Percentiles rank a stretch among this genome's conserved stretches.
phyloP scores from a whole-genome alignment of 2,888 invertebrate genomes.

The Reticulitermes lucifugus region DNA sequence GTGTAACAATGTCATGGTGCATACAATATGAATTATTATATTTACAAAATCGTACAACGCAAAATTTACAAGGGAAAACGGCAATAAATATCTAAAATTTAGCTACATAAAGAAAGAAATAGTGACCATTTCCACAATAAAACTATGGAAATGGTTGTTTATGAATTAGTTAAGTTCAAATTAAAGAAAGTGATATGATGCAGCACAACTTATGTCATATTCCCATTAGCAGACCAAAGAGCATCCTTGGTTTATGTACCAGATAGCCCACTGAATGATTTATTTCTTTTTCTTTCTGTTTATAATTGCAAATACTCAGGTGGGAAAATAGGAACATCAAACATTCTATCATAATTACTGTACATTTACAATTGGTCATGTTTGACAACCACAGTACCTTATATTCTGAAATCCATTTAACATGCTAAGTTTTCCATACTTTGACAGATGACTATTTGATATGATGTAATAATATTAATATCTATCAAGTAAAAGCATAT shows the following conservation, averaged over 20 bases:
- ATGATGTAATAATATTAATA: slow-evolving; percentile 30
- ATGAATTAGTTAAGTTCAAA: slow-evolving; percentile 13
- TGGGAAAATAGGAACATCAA: slow-evolving; percentile 48
- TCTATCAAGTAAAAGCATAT: slow-evolving; percentile 36
- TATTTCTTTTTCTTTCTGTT: neutral
- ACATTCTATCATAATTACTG: slow-evolving; percentile 38
- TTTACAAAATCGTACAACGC: slow-evolving; percentile 66
- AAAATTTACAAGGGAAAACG: slow-evolving; percentile 62
- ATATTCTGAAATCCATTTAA: slow-evolving; percentile 23
- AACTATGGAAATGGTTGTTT: slow-evolving; percentile 39
- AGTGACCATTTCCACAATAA: slow-evolving; percentile 40
- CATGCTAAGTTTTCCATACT: slow-evolving; percentile 8
- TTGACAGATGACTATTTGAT: slow-evolving; percentile 43
- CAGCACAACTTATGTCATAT: slow-evolving; percentile 2
- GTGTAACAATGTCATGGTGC: slow-evolving; percentile 50
- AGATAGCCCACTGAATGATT: neutral
- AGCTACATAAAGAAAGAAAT: slow-evolving; percentile 31
- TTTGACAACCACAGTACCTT: neutral
- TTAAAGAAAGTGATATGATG: slow-evolving; percentile 23
- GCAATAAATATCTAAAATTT: slow-evolving; percentile 35
- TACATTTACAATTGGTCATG: slow-evolving; percentile 19
- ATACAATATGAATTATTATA: slow-evolving; percentile 57
- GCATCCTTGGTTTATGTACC: neutral
- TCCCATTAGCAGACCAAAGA: neutral
- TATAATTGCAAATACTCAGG: neutral